These are phyloP conservation scores for Podocnemis expansa DNA, from an alignment of 2,113 vertebrate species.

Conservation along the genomic window DNA sequence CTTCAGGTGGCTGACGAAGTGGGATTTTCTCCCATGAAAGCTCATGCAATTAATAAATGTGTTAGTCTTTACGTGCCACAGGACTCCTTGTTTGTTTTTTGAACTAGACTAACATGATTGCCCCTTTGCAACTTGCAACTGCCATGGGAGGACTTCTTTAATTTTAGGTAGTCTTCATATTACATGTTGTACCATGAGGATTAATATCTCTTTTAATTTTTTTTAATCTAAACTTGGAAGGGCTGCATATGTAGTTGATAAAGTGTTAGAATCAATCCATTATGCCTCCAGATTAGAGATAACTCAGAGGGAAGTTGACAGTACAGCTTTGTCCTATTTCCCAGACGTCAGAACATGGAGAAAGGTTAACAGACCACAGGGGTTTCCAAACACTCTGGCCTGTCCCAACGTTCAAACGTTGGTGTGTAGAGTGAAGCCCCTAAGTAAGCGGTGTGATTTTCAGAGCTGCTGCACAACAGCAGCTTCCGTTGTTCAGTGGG, in stretches of 20 bases:
- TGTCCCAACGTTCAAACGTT: background rate
- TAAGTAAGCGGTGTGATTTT: background rate
- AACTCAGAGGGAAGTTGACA: constrained; percentile 49
- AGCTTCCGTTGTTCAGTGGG: background rate
- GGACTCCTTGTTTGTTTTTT: too few relatives aligned
- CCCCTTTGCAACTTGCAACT: too few relatives aligned
- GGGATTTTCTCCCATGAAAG: too few relatives aligned
- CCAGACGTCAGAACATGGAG: background rate
- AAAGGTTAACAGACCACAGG: constrained; percentile 1
- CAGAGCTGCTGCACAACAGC: background rate
- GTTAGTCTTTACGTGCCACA: too few relatives aligned
- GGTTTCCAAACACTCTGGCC: background rate
- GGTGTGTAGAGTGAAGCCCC: background rate
- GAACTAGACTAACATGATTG: too few relatives aligned
- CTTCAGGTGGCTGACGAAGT: too few relatives aligned
- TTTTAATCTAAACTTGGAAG: constrained; percentile 56
- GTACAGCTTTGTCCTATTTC: background rate
- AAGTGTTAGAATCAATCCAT: constrained; percentile 63
- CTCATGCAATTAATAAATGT: too few relatives aligned
- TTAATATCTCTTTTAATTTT: constrained; percentile 64
- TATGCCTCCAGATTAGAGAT: background rate
- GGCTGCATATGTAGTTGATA: constrained; percentile 55
- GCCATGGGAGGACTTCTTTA: background rate
- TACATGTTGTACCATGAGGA: constrained; percentile 37
- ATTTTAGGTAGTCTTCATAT: constrained; percentile 25